Conservation (phyloP, 2,113 vertebrate species). For the Machaerirhynchus nigripectus region DNA sequence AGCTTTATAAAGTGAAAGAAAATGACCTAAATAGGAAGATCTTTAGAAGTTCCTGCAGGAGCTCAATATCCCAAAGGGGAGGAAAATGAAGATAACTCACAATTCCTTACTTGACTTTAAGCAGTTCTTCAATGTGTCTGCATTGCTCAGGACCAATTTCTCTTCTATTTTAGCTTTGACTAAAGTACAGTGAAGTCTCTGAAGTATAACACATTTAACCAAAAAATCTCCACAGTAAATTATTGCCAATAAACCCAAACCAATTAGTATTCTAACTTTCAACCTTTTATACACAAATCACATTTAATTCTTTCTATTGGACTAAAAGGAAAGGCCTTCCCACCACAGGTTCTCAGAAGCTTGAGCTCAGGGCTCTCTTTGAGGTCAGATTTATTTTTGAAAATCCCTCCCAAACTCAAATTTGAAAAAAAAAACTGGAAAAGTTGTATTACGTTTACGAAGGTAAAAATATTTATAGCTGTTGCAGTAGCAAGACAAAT, state of each 20-base stretch:
- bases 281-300: neutral
- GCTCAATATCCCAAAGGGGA: neutral
- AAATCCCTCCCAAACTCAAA: neutral
- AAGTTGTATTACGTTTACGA: neutral
- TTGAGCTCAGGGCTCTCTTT: neutral
- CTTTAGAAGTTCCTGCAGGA: neutral
- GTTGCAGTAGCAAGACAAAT: neutral
- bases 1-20: neutral
- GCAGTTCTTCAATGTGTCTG: neutral
- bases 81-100: neutral
- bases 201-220: neutral
- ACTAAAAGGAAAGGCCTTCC: neutral
- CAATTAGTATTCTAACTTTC: neutral
- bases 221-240: neutral
- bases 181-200: neutral
- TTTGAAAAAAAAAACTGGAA: neutral
- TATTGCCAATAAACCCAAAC: neutral
- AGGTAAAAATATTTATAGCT: neutral
- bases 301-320: neutral
- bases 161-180: neutral
- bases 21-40: neutral
- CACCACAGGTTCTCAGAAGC: neutral
- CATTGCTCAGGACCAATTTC: neutral
- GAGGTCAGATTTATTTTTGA: neutral
- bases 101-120: neutral